Percentiles rank a stretch among this genome's conserved stretches.
Evolutionary conservation across 2,888 invertebrate genomes (phyloP).

Genomic region (Nephrotoma guestfalica): DNA sequence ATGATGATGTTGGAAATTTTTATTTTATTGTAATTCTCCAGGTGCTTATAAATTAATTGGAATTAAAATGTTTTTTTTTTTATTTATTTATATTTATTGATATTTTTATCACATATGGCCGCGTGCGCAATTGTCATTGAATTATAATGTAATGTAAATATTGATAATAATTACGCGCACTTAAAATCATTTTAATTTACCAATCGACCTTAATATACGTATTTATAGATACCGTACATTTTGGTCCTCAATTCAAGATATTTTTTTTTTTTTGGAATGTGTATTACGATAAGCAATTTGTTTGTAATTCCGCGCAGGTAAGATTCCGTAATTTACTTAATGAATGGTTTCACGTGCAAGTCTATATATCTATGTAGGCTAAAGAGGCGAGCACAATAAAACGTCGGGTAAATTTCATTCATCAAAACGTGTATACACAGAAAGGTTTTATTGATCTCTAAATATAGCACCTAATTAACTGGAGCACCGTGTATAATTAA

Average conservation of each 20-base stretch:
- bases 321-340: background rate
- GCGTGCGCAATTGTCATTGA: background rate
- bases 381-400: background rate
- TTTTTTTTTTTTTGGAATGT: background rate
- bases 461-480: background rate
- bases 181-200: background rate
- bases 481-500: background rate
- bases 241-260: background rate
- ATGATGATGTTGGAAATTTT: background rate
- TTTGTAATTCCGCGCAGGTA: background rate
- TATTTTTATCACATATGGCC: background rate
- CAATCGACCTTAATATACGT: background rate
- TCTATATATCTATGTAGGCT: background rate
- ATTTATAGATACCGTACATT: background rate
- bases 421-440: background rate
- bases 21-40: background rate
- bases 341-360: background rate
- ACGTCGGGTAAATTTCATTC: background rate
- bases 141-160: background rate
- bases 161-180: background rate
- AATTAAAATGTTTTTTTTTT: background rate
- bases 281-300: background rate
- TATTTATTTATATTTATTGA: background rate
- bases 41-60: background rate
- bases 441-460: background rate